Evolutionary conservation across 2,797 vertebrate genomes (phyloP).

Genomic region (Gymnopithys bicolor): DNA sequence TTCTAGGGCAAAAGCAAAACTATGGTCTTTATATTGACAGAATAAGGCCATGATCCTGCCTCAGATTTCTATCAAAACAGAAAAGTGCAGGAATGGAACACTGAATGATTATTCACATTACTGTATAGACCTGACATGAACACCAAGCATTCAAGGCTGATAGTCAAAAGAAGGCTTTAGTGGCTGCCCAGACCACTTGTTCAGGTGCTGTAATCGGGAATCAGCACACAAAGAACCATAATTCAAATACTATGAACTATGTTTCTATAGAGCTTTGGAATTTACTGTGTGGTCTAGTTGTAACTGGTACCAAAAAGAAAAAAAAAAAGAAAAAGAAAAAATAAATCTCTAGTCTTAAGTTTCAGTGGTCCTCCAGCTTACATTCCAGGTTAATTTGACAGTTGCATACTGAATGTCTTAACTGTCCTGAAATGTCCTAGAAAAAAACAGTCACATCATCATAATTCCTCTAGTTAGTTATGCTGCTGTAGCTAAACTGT

Average conservation of each 20-base stretch:
- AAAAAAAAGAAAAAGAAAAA: background rate
- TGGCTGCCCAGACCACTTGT: background rate
- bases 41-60: constrained; percentile 6
- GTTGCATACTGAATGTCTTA: background rate
- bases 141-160: background rate
- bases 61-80: constrained; percentile 10
- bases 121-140: background rate
- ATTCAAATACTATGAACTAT: background rate
- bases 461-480: background rate
- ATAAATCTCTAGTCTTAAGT: background rate
- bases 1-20: constrained; percentile 30
- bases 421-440: background rate
- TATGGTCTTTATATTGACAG: constrained; percentile 11
- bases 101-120: background rate
- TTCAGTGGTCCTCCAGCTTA: background rate
- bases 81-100: background rate
- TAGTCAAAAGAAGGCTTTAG: background rate
- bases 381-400: background rate
- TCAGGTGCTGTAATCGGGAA: background rate
- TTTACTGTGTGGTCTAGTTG: background rate
- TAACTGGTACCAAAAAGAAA: background rate
- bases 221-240: background rate
- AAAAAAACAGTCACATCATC: background rate
- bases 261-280: background rate
- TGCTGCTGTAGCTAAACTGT: background rate